Conservation (phyloP, 1,140 invertebrate genomes). For the Rhyacophila brunnea region DNA sequence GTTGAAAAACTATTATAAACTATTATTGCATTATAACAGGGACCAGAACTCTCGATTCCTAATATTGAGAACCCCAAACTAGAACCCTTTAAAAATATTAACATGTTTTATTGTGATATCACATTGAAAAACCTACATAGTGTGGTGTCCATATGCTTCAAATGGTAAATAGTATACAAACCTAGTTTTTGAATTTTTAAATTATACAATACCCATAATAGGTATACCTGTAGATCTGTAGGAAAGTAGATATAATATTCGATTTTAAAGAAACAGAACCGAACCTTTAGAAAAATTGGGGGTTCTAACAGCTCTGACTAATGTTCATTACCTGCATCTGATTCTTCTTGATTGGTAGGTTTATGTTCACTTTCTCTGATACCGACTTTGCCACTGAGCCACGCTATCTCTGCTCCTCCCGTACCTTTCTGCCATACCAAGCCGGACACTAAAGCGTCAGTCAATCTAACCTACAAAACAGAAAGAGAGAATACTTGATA, state of each 20-base stretch:
- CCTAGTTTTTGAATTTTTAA: no score
- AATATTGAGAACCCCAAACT: no score
- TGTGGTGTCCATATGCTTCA: no score
- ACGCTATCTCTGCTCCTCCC: slow-evolving; percentile 84
- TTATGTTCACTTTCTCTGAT: slow-evolving; percentile 51
- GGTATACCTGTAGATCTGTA: not conserved
- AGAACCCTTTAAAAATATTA: no score
- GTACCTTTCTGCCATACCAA: slow-evolving; percentile 80
- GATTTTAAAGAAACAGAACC: not conserved
- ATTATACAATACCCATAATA: no score
- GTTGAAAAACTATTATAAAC: no score
- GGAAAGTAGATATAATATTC: not conserved
- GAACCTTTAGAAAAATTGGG: no score
- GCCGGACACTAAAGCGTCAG: slow-evolving; percentile 88
- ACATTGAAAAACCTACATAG: no score
- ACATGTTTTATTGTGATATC: no score
- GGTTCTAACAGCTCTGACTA: not conserved
- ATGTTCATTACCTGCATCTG: slow-evolving; percentile 5
- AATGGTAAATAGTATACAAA: no score
- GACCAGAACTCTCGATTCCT: no score
- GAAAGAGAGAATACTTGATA: not conserved
- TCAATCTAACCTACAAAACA: slow-evolving; percentile 77
- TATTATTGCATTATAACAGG: no score
- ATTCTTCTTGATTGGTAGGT: slow-evolving; percentile 14
- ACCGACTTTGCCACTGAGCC: slow-evolving; percentile 80